These are phyloP conservation scores for Spheniscus humboldti DNA, from an alignment of 2,797 vertebrate genomes.

Conservation along the genomic window DNA sequence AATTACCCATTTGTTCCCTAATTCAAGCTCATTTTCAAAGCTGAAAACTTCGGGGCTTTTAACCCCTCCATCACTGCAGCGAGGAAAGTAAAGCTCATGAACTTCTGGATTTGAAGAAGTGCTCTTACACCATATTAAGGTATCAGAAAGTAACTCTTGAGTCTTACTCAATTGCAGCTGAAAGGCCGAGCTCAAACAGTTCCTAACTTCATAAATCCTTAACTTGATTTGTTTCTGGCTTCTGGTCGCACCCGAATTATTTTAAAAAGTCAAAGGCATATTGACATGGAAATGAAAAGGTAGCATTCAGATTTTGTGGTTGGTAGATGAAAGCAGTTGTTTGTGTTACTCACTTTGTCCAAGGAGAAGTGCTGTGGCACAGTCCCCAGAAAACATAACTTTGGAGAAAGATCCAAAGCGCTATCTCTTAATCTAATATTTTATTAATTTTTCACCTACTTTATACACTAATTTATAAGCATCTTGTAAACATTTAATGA, in stretches of 20 bases:
- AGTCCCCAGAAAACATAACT: accelerated
- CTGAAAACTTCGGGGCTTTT: not conserved
- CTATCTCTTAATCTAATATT: not conserved
- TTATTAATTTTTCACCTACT: not conserved
- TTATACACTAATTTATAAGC: not conserved
- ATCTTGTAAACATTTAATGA: not conserved
- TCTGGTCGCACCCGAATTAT: not conserved
- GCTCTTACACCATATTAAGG: not conserved
- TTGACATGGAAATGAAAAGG: not conserved
- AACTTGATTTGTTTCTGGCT: not conserved
- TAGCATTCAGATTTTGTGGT: not conserved
- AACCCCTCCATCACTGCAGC: not conserved
- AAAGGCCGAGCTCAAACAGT: not conserved
- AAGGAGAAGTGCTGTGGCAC: not conserved
- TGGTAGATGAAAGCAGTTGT: not conserved
- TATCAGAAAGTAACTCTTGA: not conserved
- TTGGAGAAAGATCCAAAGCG: not conserved
- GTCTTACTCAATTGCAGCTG: not conserved
- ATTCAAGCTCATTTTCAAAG: not conserved
- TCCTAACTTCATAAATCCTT: not conserved
- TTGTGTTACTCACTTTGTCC: not conserved
- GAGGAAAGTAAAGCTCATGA: not conserved
- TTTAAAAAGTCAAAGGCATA: not conserved
- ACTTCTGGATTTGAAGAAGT: not conserved
- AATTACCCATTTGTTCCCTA: no score